Conservation (phyloP, 2,113 vertebrate species). For the Gymnobelideus leadbeateri region DNA sequence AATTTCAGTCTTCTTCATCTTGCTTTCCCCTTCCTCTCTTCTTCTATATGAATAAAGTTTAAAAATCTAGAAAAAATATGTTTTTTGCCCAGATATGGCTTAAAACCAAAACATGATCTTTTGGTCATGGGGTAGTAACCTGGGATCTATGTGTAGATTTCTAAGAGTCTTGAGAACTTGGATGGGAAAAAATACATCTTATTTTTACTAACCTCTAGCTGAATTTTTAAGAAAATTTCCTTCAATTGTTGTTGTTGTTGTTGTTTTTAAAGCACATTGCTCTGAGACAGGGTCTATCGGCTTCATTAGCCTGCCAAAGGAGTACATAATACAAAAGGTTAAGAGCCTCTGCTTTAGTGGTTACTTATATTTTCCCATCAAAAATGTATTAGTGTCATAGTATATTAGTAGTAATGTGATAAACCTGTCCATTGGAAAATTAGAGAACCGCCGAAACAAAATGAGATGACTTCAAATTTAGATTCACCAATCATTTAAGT, state of each 20-base stretch:
- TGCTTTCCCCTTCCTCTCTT: not conserved
- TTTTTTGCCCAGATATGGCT: not conserved
- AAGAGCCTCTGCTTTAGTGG: not conserved
- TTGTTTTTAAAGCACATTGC: not conserved
- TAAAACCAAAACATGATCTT: not conserved
- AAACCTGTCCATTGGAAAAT: not conserved
- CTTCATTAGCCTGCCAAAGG: not conserved
- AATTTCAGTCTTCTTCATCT: not conserved
- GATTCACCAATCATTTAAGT: not conserved
- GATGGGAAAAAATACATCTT: not conserved
- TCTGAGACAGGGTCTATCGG: not conserved
- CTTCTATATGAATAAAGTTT: not conserved
- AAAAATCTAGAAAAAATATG: not conserved
- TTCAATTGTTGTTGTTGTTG: no score
- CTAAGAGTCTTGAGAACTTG: not conserved
- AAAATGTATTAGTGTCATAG: not conserved
- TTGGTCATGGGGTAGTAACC: not conserved
- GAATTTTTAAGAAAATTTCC: not conserved
- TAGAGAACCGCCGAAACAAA: not conserved
- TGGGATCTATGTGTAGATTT: not conserved
- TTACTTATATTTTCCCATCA: not conserved
- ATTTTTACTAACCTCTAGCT: not conserved
- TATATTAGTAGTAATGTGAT: not conserved
- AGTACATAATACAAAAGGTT: not conserved
- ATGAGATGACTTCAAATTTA: not conserved